A percentile compares a stretch with the other conserved stretches of the same genome.
phyloP scores from a whole-genome alignment of 2,113 vertebrate species.

The Chiloscyllium plagiosum region DNA sequence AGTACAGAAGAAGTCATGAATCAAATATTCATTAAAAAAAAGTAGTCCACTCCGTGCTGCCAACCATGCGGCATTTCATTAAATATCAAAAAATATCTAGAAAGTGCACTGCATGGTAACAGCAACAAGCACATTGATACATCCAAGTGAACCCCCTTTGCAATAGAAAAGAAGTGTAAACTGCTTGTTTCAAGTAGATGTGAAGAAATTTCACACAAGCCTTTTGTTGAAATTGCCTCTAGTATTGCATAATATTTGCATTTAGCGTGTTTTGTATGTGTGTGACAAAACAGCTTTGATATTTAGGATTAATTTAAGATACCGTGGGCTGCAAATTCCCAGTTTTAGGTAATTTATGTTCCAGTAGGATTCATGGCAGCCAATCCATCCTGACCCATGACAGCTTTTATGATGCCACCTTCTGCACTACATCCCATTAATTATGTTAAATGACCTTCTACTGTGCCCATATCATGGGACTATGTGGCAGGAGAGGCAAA shows the following conservation, averaged over 20 bases:
- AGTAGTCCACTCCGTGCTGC: too few relatives aligned
- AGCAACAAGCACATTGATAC: neutral
- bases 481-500: too few relatives aligned
- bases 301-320: neutral
- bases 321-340: too few relatives aligned
- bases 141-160: neutral
- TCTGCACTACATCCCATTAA: too few relatives aligned
- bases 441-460: too few relatives aligned
- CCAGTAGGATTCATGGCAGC: too few relatives aligned
- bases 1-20: neutral
- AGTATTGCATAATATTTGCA: neutral
- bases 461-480: too few relatives aligned
- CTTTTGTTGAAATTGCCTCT: neutral
- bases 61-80: neutral
- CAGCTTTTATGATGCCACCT: too few relatives aligned
- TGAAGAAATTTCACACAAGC: neutral
- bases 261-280: neutral
- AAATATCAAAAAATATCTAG: neutral
- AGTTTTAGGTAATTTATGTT: too few relatives aligned
- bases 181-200: neutral
- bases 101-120: neutral
- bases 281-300: neutral
- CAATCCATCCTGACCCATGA: too few relatives aligned
- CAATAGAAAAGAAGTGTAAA: neutral
- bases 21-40: neutral